Evolutionary conservation across 2,888 invertebrate species (phyloP).

Genomic region (Pollenia angustigena): DNA sequence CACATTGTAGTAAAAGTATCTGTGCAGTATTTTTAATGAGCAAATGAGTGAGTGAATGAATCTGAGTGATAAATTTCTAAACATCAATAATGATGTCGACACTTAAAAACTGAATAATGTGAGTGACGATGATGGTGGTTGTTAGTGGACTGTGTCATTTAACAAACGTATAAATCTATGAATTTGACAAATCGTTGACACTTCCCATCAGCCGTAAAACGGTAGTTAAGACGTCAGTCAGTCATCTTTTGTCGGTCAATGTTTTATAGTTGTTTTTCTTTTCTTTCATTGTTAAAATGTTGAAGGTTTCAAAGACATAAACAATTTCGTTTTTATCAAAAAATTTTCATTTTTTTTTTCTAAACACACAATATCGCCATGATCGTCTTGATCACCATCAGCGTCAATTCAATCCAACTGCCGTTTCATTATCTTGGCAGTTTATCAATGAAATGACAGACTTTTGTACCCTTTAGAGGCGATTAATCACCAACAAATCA

Average conservation of each 20-base stretch:
- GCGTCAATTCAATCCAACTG: slow-evolving; percentile 40
- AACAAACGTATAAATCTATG: slow-evolving; percentile 63
- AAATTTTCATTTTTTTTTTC: background rate
- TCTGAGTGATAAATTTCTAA: slow-evolving; percentile 64
- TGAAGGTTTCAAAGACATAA: background rate
- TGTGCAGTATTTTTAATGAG: slow-evolving; percentile 54
- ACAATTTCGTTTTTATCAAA: slow-evolving; percentile 9
- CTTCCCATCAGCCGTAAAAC: slow-evolving; percentile 68
- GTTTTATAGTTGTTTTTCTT: slow-evolving; percentile 8
- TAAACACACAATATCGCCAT: slow-evolving; percentile 3
- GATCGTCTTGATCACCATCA: slow-evolving; percentile 34
- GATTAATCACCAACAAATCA: slow-evolving; percentile 70
- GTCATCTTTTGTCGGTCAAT: slow-evolving; percentile 35
- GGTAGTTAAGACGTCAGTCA: slow-evolving; percentile 71
- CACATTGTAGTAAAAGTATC: slow-evolving; percentile 3
- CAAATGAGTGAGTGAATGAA: slow-evolving; percentile 32
- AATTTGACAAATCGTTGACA: slow-evolving; percentile 73
- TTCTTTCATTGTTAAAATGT: background rate
- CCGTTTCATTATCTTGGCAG: slow-evolving; percentile 48
- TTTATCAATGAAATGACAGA: slow-evolving; percentile 73
- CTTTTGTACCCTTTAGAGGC: slow-evolving; percentile 64
- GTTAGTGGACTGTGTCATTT: slow-evolving; percentile 48
- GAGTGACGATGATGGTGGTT: slow-evolving; percentile 17
- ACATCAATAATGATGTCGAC: slow-evolving; percentile 72
- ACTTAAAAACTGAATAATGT: slow-evolving; percentile 59